Evolutionary conservation across 1,140 invertebrate genomes (phyloP).

Genomic region (Drosophila parabipectinata): DNA sequence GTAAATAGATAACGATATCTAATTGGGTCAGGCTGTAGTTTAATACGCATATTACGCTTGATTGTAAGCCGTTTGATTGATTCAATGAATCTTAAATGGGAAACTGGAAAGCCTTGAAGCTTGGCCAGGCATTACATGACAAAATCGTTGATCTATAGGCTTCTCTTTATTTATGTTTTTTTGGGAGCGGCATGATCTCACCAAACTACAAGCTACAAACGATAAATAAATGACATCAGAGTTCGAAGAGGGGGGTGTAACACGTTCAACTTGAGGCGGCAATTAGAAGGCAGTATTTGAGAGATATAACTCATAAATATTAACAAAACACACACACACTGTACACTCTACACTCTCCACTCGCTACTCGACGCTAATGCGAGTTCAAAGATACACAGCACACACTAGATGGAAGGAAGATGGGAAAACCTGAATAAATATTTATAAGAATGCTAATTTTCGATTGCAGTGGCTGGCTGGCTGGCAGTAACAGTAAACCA

Average conservation of each 20-base stretch:
- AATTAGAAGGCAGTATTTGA: slow-evolving; percentile 52
- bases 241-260: slow-evolving; percentile 2
- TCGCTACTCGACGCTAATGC: slow-evolving; percentile 29
- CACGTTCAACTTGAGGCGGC: slow-evolving; percentile 71
- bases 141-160: slow-evolving; percentile 28
- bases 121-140: slow-evolving; percentile 34
- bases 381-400: slow-evolving; percentile 39
- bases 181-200: slow-evolving; percentile 52
- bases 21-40: slow-evolving; percentile 50
- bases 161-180: slow-evolving; percentile 18
- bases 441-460: slow-evolving; percentile 77
- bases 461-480: slow-evolving; percentile 51
- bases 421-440: slow-evolving; percentile 66
- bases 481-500: slow-evolving; percentile 48
- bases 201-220: slow-evolving; percentile 29
- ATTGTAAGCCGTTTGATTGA: slow-evolving; percentile 41
- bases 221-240: slow-evolving; percentile 64
- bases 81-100: slow-evolving; percentile 11
- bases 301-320: slow-evolving; percentile 64
- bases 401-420: slow-evolving; percentile 3
- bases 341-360: no score
- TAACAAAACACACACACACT: slow-evolving; percentile 55
- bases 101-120: slow-evolving; percentile 28
- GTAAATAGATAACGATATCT: slow-evolving; percentile 42
- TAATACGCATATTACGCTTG: slow-evolving; percentile 36